These are phyloP conservation scores for Solenopsis invicta DNA, from an alignment of 1,140 invertebrate species.

Conservation along the genomic window DNA sequence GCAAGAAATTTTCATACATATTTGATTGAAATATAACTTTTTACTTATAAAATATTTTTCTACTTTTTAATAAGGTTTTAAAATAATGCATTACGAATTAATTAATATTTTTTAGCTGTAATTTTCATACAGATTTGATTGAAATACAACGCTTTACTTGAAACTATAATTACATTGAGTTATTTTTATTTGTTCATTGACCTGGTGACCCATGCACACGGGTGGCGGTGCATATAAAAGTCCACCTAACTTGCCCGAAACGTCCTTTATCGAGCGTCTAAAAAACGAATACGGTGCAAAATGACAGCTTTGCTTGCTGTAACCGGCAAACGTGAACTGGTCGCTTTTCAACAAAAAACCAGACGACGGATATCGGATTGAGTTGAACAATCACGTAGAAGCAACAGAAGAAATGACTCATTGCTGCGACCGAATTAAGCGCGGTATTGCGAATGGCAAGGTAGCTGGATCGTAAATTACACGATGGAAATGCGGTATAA, in stretches of 20 bases:
- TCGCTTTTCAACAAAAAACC: not conserved
- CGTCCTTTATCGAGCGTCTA: not conserved
- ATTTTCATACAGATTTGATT: too few species aligned
- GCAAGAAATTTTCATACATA: too few species aligned
- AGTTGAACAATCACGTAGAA: not conserved
- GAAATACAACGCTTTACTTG: too few species aligned
- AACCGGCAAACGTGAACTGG: not conserved
- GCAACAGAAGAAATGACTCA: constrained; percentile 18
- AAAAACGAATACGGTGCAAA: not conserved
- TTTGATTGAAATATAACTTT: too few species aligned
- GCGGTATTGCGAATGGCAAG: not conserved
- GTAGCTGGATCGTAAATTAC: constrained; percentile 51
- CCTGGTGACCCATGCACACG: too few species aligned
- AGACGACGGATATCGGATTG: not conserved
- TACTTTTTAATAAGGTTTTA: too few species aligned
- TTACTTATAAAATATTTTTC: too few species aligned
- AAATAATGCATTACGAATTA: too few species aligned
- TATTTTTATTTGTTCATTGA: too few species aligned
- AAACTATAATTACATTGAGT: too few species aligned
- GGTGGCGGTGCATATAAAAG: not conserved
- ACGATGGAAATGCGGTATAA: constrained; percentile 31
- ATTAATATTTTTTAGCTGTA: too few species aligned
- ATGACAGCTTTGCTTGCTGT: not conserved
- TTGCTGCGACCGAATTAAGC: constrained; percentile 11
- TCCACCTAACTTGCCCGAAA: constrained; percentile 8